A percentile compares a stretch with the other conserved stretches of the same genome.
Conservation (phyloP, 2,888 invertebrate genomes). For the Helicoverpa assulta region DNA sequence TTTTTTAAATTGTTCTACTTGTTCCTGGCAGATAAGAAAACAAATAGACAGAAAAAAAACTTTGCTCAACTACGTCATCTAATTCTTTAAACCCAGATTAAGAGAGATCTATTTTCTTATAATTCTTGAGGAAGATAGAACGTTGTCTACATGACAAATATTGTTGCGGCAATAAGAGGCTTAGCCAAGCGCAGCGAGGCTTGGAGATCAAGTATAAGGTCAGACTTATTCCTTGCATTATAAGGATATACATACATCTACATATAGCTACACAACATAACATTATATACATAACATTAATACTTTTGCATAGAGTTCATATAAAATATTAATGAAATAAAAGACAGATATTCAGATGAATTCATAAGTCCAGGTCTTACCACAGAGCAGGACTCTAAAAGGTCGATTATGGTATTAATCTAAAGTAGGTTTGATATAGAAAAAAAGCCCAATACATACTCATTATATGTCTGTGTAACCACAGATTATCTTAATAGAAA, state of each 20-base stretch:
- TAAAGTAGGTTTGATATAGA: too few species aligned
- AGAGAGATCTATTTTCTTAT: background rate
- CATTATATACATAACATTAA: too few species aligned
- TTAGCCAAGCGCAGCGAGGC: constrained; percentile 66
- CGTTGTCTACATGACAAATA: constrained; percentile 64
- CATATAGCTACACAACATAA: background rate
- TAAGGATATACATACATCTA: background rate
- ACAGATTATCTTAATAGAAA: too few species aligned
- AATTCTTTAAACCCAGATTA: background rate
- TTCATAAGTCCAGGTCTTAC: too few species aligned
- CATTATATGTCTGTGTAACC: too few species aligned
- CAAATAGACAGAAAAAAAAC: too few species aligned
- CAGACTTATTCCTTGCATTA: constrained; percentile 19
- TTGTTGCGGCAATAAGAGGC: constrained; percentile 69
- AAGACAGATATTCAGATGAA: background rate
- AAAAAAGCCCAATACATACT: too few species aligned
- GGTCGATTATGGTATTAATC: too few species aligned
- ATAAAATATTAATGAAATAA: background rate
- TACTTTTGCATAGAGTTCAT: background rate
- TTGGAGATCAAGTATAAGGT: constrained; percentile 41
- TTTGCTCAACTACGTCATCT: too few species aligned
- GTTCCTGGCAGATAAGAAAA: too few species aligned
- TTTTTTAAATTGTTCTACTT: too few species aligned
- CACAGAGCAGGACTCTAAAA: too few species aligned
- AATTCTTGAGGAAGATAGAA: constrained; percentile 24